Base-by-base conservation (phyloP, 2,888 invertebrate genomes). In the Mesorhabditis spiculigera region DNA sequence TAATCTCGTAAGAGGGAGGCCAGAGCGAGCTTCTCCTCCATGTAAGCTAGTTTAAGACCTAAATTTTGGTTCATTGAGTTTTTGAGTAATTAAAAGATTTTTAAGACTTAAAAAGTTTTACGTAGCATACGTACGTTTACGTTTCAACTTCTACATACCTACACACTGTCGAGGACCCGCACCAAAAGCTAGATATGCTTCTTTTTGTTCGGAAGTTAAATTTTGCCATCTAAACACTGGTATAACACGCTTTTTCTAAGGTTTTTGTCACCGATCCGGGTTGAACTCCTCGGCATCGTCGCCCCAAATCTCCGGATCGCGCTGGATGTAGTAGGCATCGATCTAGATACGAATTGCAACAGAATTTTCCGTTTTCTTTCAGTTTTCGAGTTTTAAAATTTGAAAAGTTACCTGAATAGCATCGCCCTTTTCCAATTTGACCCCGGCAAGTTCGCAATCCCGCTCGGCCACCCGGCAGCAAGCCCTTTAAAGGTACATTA, bases 101-200 rank as follows among this genome's bases (percentile, higher is more conserved):
- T 50, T 13, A 50, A 13, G 8, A 10, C 13, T 50, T 50, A 13
- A 50, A 50, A 50, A 13, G 13, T 50, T 10, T 50, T 50, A 6
- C 13, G 50, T 50, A 50, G 6, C 6, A 50, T 50, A 10, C 6
- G 50, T 10, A 13, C 50, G 6, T 50, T 50, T 50, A 50, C 50
- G 6, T 10, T 50, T 13, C 13, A 50, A 10, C 13, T 50, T 50
- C 13, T 13, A 50, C 50, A 13, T 50, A 50, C 58, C 82, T 63
- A 83, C 77, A 66, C 84, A 84, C 5, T 70, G 71, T 8, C 79
- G 71, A 0, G 79, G 79, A 10, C 79, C 79, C 6, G 73, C 68
- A 8, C 79, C 79, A 63, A 79, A 79, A 8, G 79, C 72, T 8
- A 77, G 41, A 70, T 72, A 76, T 4, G 70, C 72, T 45, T 71